Evolutionary conservation across 2,113 vertebrate species (phyloP).

Genomic region (Brachirus orientalis): DNA sequence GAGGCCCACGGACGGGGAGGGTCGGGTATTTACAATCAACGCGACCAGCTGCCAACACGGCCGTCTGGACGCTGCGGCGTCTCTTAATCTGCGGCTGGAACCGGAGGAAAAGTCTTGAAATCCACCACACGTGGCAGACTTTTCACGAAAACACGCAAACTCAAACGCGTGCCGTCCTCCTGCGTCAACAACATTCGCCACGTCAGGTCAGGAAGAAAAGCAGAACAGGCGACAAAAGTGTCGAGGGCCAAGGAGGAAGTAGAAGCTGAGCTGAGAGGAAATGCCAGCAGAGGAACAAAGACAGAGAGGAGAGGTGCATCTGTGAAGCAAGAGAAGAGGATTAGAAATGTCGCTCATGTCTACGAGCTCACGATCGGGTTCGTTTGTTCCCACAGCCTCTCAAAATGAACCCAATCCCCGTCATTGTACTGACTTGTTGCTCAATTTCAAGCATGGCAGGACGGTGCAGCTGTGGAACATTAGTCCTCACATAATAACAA

Average conservation of each 20-base stretch:
- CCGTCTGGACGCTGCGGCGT: constrained; percentile 13
- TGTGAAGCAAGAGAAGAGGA: constrained; percentile 48
- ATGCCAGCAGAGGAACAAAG: constrained; percentile 29
- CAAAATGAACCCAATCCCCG: no score
- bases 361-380: no score
- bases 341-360: not conserved
- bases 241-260: constrained; percentile 56
- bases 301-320: constrained; percentile 45
- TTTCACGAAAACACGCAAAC: constrained; percentile 27
- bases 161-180: constrained; percentile 16
- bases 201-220: constrained; percentile 6
- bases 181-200: constrained; percentile 22
- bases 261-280: constrained; percentile 23
- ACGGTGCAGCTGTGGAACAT: constrained; percentile 33
- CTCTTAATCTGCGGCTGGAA: constrained; percentile 34
- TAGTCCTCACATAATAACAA: constrained; percentile 34
- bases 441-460: constrained; percentile 39
- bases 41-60: constrained; percentile 42
- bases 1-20: constrained; percentile 17
- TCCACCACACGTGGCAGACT: not conserved
- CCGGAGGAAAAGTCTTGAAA: constrained; percentile 14
- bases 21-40: constrained; percentile 59
- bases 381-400: no score
- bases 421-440: no score
- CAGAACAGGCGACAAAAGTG: constrained; percentile 24